Evolutionary conservation across 2,113 vertebrate genomes (phyloP).

Genomic region (Heloderma charlesbogerti): DNA sequence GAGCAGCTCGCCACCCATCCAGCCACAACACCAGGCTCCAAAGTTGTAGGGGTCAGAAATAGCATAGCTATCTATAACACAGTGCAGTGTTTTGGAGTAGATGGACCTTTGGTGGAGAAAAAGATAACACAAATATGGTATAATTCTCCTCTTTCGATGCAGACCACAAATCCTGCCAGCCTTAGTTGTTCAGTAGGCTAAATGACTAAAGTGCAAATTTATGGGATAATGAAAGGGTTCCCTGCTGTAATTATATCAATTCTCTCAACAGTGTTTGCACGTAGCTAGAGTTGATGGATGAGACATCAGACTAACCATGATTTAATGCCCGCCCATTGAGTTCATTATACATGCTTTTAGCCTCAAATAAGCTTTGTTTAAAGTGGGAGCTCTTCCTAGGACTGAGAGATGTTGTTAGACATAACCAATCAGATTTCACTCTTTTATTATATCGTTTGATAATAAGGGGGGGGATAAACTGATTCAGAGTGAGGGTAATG

Average conservation of each 20-base stretch:
- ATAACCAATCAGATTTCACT: not conserved
- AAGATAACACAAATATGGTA: not conserved
- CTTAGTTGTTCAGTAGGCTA: conserved; percentile 38
- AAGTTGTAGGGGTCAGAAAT: not conserved
- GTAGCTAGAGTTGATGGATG: conserved; percentile 65
- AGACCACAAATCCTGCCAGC: not conserved
- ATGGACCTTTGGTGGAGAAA: not conserved
- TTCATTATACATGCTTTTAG: conserved; percentile 42
- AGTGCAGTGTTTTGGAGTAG: not conserved
- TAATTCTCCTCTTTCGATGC: not conserved
- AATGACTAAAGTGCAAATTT: conserved; percentile 46
- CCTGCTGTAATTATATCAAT: conserved; percentile 62
- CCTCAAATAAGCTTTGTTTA: conserved; percentile 41
- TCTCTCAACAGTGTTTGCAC: conserved; percentile 43
- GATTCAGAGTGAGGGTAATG: not conserved
- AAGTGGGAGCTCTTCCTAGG: not conserved
- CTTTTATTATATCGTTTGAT: not conserved
- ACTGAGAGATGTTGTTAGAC: conserved; percentile 29
- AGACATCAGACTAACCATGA: conserved; percentile 39
- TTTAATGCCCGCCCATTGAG: conserved; percentile 56
- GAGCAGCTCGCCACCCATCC: not conserved
- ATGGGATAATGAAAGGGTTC: conserved; percentile 32
- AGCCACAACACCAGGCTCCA: not conserved
- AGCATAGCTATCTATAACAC: too few species aligned
- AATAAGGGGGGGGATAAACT: too few species aligned